Evolutionary conservation across 2,113 vertebrate genomes (phyloP).

Genomic region (Dasyornis broadbenti): DNA sequence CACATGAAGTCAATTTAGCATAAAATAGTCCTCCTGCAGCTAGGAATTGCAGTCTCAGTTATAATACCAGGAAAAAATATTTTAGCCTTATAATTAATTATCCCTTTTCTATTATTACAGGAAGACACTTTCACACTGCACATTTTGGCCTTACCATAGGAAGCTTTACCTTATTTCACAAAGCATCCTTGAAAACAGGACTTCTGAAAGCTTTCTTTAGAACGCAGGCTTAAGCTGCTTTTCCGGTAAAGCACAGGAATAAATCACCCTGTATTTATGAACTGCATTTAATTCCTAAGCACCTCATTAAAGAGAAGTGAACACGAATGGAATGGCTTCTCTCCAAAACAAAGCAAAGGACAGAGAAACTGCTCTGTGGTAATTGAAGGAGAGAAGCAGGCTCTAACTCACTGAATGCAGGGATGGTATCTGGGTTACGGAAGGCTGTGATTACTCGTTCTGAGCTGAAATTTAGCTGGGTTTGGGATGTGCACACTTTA

Average conservation of each 20-base stretch:
- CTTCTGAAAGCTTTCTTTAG: conserved; percentile 9
- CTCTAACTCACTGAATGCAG: not conserved
- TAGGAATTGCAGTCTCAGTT: not conserved
- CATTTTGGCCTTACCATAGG: not conserved
- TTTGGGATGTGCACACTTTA: not conserved
- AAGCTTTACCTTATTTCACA: not conserved
- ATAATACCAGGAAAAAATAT: not conserved
- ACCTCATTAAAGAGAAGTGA: conserved; percentile 48
- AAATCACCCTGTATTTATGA: conserved; percentile 56
- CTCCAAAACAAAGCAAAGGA: conserved; percentile 47
- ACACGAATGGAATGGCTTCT: conserved; percentile 29
- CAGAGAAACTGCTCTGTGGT: conserved; percentile 1
- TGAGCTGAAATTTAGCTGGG: conserved; percentile 1
- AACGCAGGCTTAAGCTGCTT: conserved; percentile 16
- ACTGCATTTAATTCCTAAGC: conserved; percentile 48
- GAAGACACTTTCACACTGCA: not conserved
- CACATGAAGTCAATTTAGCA: not conserved
- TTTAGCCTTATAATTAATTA: not conserved
- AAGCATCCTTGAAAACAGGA: not conserved
- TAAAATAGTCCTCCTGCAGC: not conserved
- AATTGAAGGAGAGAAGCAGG: conserved; percentile 14
- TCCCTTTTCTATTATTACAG: not conserved
- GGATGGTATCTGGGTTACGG: conserved; percentile 3
- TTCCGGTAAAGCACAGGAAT: conserved; percentile 9
- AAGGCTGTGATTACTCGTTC: not conserved